Base-by-base conservation (phyloP, 2,888 invertebrate genomes). In the Mamestra brassicae region DNA sequence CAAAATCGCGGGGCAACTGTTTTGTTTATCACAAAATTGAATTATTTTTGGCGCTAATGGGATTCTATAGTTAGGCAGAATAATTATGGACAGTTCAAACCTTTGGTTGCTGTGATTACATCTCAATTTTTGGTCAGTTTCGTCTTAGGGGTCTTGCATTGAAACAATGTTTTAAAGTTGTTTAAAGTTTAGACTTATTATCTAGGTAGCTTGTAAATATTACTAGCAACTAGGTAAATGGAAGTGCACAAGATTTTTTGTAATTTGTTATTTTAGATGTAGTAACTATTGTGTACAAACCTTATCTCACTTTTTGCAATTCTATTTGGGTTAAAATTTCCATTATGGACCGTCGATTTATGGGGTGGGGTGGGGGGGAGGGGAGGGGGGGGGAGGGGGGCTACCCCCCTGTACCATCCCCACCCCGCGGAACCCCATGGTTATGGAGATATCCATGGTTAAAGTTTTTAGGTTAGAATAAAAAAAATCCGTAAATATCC, bases 11-110 rank as follows among this genome's bases (percentile, higher is more conserved):
- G 60, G 45, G 60, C 67, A 63, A 70, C 38, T 92, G 93, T 92
- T 93, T 93, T 94, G 94, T 94, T 95, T 95, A 94, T 94, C 94
- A 94, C 94, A 94, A 91, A 90, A 80, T 52, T 11, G 0, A 8
- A 52, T 36, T 70, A 13, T 50, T 62, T 64, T 4, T 36, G 17
- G 17, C 17, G 61, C 5, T 50, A 11, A 10, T 58, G 34, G 7
- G 36, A 15, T 62, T 6, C 3, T 4, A 6, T 38, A 70, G 17
- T 36, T 34, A 57, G 38, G 47, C 10, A 15, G 15, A 54, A 4
- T 42, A 36, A 1, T 60, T 50, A 7, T 36, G 3, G 45, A 61
- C 17, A 26, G 26, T 67, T 15, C 38, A 38, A 38, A 38, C 38
- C 5, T 3, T 38, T 38, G 38, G 38, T 45, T n/a, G 2, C 10